Percentiles rank a stretch among this genome's conserved stretches.
Evolutionary conservation across 1,140 invertebrate species (phyloP).

Genomic region (Ruditapes philippinarum): DNA sequence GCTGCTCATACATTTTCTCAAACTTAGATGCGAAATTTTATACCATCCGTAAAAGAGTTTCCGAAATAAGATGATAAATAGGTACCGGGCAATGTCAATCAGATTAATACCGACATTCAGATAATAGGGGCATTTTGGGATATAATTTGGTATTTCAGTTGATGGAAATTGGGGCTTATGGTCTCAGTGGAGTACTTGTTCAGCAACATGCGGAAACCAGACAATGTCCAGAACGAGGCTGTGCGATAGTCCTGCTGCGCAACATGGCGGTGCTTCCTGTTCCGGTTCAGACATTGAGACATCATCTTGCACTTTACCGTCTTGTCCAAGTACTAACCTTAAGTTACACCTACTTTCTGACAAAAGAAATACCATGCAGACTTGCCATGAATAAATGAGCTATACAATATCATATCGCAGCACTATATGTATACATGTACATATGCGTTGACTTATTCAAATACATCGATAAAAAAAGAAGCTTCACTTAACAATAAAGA

Average conservation of each 20-base stretch:
- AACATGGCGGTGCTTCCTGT: not conserved
- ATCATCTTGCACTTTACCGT: not conserved
- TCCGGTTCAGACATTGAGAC: not conserved
- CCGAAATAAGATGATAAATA: not conserved
- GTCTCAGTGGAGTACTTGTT: not conserved
- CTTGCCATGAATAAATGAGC: too few species aligned
- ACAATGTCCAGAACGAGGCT: not conserved
- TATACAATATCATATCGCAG: too few species aligned
- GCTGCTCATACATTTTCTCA: too few species aligned
- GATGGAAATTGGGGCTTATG: not conserved
- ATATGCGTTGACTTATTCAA: too few species aligned
- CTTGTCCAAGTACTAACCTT: slow-evolving; percentile 18
- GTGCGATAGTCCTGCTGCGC: slow-evolving; percentile 2
- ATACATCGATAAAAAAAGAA: too few species aligned
- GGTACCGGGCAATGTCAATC: too few species aligned
- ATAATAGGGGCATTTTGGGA: too few species aligned
- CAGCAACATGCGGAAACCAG: not conserved
- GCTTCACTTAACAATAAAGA: too few species aligned
- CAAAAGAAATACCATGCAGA: too few species aligned
- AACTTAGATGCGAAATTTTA: too few species aligned
- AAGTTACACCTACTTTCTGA: not conserved
- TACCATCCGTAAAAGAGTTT: slow-evolving; percentile 29
- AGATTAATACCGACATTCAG: too few species aligned
- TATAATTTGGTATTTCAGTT: slow-evolving; percentile 9
- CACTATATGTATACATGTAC: too few species aligned